Base-by-base conservation (phyloP, 2,797 vertebrate species). In the Valencia hispanica region DNA sequence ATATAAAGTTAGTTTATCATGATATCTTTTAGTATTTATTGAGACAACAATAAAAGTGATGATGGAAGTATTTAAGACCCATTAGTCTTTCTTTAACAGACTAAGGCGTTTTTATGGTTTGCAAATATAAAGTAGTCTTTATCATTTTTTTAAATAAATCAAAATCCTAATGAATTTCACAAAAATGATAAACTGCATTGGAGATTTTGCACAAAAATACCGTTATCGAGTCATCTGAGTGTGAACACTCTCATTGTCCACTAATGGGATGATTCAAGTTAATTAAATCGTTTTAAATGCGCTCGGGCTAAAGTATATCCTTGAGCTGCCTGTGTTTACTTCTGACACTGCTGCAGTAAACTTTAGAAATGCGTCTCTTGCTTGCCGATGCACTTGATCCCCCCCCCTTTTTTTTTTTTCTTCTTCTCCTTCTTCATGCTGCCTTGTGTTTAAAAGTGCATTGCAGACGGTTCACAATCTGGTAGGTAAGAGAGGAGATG, bases 201-300 rank as follows among this genome's bases (percentile, higher is more conserved):
- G 34, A 65, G 22, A 41, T 7, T 10, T n/a, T 66, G 14, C 15
- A 25, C 39, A n/a, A n/a, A n/a, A n/a, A 25, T 14, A n/a, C 34
- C 7, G 68, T 47, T 51, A 68, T 66, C 65, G 20, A 39, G 32
- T 27, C 0, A 11, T 73, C 50, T 12, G 36, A 79, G 66, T 73
- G 66, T 55, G 79, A 25, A 75, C 30, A 72, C 20, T 47, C 66
- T 86, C 65, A 36, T 61, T 76, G 76, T 74, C 47, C 20, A 66
- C 61, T 81, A 68, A 72, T 10, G 32, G 36, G 57, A 86, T 71
- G 36, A 84, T 73, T 73, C 39, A 63, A 74, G 25, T 82, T 79
- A 82, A 87, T 75, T 71, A 36, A 78, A 83, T 87, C 80, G 45
- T 11, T 82, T 86, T 85, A 86, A 89, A 86, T 73, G 69, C 45